Conservation (phyloP, 2,888 invertebrate genomes). For the Drosophila anomelani region DNA sequence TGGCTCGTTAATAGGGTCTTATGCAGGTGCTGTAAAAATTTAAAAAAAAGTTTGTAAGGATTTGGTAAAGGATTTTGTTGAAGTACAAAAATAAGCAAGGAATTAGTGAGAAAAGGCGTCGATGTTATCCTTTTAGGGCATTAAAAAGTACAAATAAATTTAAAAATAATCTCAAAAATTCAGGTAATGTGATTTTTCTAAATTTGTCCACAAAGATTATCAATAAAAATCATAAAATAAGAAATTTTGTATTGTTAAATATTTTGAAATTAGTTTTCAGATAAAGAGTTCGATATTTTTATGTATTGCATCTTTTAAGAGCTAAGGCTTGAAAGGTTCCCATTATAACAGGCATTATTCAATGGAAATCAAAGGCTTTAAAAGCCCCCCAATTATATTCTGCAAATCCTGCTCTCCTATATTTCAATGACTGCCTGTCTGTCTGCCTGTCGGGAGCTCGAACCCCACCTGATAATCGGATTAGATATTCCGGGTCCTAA, state of each 20-base stretch:
- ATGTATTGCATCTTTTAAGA: not conserved
- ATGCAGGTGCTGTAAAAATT: not conserved
- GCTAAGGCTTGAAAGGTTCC: not conserved
- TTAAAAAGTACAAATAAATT: not conserved
- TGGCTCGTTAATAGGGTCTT: conserved; percentile 2
- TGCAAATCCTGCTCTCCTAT: conserved; percentile 3
- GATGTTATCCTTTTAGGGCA: not conserved
- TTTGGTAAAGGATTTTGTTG: too few species aligned
- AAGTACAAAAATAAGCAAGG: not conserved
- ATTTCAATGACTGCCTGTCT: conserved; percentile 8
- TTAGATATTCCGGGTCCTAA: conserved; percentile 32
- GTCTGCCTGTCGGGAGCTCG: not conserved
- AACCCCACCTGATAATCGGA: conserved; percentile 33
- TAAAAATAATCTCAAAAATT: not conserved
- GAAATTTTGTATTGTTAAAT: not conserved
- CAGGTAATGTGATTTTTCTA: not conserved
- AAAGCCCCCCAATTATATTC: conserved; percentile 4
- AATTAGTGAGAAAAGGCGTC: not conserved
- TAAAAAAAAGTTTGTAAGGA: not conserved
- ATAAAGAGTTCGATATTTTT: not conserved
- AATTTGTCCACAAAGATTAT: too few species aligned
- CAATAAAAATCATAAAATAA: not conserved
- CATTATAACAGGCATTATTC: not conserved
- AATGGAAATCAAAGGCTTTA: conserved; percentile 2
- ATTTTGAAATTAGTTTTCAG: not conserved